Base-by-base conservation (phyloP, 2,888 invertebrate species). In the Scelioninae gen. 2 region DNA sequence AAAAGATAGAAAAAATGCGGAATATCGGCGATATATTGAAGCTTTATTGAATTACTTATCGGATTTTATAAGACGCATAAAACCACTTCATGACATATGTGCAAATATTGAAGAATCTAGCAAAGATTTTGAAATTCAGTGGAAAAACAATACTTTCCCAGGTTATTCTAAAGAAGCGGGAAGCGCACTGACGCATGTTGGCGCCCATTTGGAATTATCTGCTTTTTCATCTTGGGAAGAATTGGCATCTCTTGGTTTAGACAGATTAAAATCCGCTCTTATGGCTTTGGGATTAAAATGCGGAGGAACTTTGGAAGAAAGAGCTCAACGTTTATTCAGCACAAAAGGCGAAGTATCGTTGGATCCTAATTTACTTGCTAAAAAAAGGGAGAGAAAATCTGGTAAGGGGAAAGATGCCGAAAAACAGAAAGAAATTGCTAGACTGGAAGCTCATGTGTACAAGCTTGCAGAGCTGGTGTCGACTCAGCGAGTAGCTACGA, bases 161-260 rank as follows among this genome's bases (percentile, higher is more conserved):
- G 99, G 97, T 28, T 99, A 98, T 98, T 94, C 96, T 0, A 96
- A 97, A 91, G 97, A 98, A 87, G 93, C 95, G 0, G 95, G 95
- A 46, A 95, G 96, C 70, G 98, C 97, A 2, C 86, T 99, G 74
- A 94, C 97, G 0, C 95, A 97, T 84, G 92, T 96, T 3, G 98
- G 98, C 15, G 98, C 98, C 2, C 97, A 97, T 88, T 90, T 99
- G 76, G 99, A 99, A 86, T 88, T 99, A n/a, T 97, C 97, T 0
- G 97, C 97, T 0, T 99, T 98, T 86, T 96, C 96, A 0, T 97
- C 97, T 15, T 95, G 96, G 92, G 96, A 96, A 87, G 99, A 99
- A 87, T 87, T 99, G 74, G 98, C 98, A 0, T 97, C 98, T 0
- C 89, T 99, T 2, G 99, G 99, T 15, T 87, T 99, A 78, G 99